Evolutionary conservation across 2,113 vertebrate species (phyloP), one percentile per base, ranked within the genome.

Genomic region (Sylvia atricapilla): DNA sequence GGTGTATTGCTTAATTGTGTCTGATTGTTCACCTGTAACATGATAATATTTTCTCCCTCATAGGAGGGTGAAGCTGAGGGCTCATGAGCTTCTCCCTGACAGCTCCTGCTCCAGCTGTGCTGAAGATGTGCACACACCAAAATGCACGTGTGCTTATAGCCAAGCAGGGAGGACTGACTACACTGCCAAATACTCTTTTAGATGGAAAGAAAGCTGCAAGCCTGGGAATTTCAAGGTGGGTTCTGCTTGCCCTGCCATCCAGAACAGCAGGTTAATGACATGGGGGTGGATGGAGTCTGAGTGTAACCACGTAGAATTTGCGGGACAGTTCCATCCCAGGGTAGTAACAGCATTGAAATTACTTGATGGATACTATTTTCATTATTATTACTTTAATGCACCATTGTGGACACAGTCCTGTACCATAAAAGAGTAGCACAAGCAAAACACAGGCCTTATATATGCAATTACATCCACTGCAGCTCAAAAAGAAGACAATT

Each of bases 321-420:
- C 35, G 39, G 44, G 44, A n/a, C 85, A 50, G 43, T 31, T 75
- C 50, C 35, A 70, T 83, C 76, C 59, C 49, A 74, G 87, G 0
- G 0, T 27, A 60, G 64, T 80, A 86, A 90, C 88, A 60, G 90
- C 83, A 33, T 64, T 84, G 85, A 89, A 90, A 93, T 93, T 77
- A 84, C 92, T 87, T 94, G 92, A 95, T 95, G 91, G 94, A 67
- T 67, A 84, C 90, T 68, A 88, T 92, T 93, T 96, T 93, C 73
- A 53, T 92, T 86, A 87, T 83, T 94, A 90, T 87, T 95, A 67
- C 90, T 94, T 90, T 93, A 95, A 95, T 88, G 86, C 47, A 81
- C 72, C 76, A n/a, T 21, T 83, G 92, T 73, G 90, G 64, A 83
- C 79, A 84, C 9, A 0, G 8, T 78, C 41, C 47, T 53, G 73